Evolutionary conservation across 2,888 invertebrate genomes (phyloP).

Genomic region (Brachylomia viminalis): DNA sequence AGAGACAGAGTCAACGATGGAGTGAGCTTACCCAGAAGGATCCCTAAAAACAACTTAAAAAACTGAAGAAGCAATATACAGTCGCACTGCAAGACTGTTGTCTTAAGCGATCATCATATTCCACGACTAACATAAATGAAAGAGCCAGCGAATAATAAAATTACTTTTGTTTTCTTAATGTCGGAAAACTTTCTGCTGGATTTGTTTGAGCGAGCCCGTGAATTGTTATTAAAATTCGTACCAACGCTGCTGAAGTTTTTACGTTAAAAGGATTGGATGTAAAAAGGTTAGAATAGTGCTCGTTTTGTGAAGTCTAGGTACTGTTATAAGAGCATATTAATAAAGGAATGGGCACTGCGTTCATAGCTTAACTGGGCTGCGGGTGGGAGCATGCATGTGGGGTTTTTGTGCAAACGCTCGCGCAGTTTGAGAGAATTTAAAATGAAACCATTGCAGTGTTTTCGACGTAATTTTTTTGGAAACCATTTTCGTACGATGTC

Average conservation of each 20-base stretch:
- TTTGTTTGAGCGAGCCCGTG: constrained; percentile 74
- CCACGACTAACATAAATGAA: constrained; percentile 66
- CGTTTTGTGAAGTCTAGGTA: constrained; percentile 45
- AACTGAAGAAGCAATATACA: constrained; percentile 10
- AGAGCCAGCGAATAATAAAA: constrained; percentile 75
- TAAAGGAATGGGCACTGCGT: constrained; percentile 33
- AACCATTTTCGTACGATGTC: too few relatives aligned
- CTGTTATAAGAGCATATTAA: constrained; percentile 47
- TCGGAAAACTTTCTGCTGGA: constrained; percentile 76
- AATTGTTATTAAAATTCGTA: constrained; percentile 85
- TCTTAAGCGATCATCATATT: constrained; percentile 56
- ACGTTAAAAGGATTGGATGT: constrained; percentile 79
- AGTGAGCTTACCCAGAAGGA: too few relatives aligned
- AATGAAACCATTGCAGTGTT: not conserved
- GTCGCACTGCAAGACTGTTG: constrained; percentile 26
- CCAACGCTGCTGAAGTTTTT: constrained; percentile 76
- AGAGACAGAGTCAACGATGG: too few relatives aligned
- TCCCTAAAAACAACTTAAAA: not conserved
- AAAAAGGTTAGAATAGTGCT: constrained; percentile 57
- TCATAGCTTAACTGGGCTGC: constrained; percentile 4
- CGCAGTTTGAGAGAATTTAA: not conserved
- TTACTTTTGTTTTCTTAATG: constrained; percentile 81
- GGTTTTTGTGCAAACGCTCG: constrained; percentile 6
- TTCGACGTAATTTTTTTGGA: not conserved
- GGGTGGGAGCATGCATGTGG: not conserved